Evolutionary conservation across 2,113 vertebrate species (phyloP).

Genomic region (Sinocyclocheilus grahami): DNA sequence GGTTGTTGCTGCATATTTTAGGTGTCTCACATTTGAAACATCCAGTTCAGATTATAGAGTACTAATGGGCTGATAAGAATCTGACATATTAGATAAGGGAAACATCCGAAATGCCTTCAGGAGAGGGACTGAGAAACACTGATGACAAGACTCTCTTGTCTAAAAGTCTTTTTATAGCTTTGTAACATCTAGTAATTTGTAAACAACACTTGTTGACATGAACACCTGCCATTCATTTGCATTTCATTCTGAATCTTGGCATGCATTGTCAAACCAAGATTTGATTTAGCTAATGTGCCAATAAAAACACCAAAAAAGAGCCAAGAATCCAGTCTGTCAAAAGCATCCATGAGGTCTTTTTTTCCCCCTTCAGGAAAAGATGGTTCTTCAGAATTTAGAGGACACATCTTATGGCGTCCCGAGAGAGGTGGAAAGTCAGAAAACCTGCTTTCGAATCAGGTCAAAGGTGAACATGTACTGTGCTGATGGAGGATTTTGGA

Average conservation of each 20-base stretch:
- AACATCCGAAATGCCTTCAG: background rate
- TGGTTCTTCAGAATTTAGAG: constrained; percentile 7
- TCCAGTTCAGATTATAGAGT: background rate
- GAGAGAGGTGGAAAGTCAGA: background rate
- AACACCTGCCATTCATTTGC: background rate
- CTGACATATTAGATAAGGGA: background rate
- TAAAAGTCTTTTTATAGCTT: background rate
- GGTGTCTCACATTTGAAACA: background rate
- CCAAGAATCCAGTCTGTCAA: background rate
- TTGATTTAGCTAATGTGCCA: background rate
- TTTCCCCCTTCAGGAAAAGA: constrained; percentile 47
- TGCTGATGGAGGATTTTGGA: constrained; percentile 68
- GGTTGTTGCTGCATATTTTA: background rate
- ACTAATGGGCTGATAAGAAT: background rate
- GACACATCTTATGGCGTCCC: constrained; percentile 48
- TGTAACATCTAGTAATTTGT: background rate
- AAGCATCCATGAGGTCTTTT: background rate
- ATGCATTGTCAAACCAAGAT: background rate
- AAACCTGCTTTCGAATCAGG: constrained; percentile 67
- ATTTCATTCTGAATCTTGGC: background rate
- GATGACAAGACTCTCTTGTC: background rate
- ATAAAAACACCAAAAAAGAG: background rate
- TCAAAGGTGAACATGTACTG: constrained; percentile 71
- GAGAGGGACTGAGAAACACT: background rate
- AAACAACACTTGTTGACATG: background rate